Evolutionary conservation across 1,140 invertebrate species (phyloP), one percentile per base, ranked within the genome.

Genomic region (Callitettix versicolor): DNA sequence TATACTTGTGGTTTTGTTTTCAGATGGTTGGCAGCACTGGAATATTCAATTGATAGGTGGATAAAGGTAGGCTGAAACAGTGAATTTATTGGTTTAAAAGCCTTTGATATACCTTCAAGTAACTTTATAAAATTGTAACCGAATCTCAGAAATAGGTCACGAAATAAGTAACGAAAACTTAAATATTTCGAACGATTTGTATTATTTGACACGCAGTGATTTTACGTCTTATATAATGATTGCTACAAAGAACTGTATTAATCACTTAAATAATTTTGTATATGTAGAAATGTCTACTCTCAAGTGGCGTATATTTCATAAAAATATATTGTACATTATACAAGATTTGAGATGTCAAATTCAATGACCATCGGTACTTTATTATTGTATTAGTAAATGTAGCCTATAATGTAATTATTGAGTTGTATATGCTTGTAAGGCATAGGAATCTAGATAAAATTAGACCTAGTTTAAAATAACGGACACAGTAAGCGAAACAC

Each of bases 1-100:
- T n/a, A n/a, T n/a, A n/a, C n/a, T n/a, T n/a, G n/a, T n/a, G n/a
- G n/a, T n/a, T n/a, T n/a, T n/a, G n/a, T 36, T 83, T 80, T 26
- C 71, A 95, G 92, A 67, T 97, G 93, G 93, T 78, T 95, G 64
- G 88, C 90, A 54, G 90, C 91, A 46, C 70, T 96, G 63, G 91
- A 94, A 70, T 95, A 93, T 68, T 95, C 92, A 42, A 95, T 97
- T 68, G 91, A 95, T 72, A 79, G 91, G 63, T 97, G 93, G 93
- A 88, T 96, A 68, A 91, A 92, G 75, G 84, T 91, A 67, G 84
- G 82, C 74, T 87, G 82, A 86, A 58, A 22, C 11, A 14, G 15
- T 42, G n/a, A 17, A 34, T 2, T 11, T 17, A 7, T 34, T 12
- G 15, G 7, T 26, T 9, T 44, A 4, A 22, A 4, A n/a, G 17